Evolutionary conservation across 2,888 invertebrate species (phyloP).

Genomic region (Platycheirus rosarum): DNA sequence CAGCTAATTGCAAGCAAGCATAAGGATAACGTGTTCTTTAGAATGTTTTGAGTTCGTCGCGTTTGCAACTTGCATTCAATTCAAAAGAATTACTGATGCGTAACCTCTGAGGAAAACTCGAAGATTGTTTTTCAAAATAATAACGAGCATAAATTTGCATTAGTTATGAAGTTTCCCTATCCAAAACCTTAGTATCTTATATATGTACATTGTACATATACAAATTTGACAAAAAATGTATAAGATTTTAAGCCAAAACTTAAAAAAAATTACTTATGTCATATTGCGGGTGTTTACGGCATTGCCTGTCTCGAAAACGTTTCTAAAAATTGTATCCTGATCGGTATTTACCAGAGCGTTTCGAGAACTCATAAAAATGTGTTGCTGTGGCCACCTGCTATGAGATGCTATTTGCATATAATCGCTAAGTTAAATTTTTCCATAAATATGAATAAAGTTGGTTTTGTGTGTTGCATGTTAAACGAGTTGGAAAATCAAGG

Average conservation of each 20-base stretch:
- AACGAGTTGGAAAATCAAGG: conserved; percentile 72
- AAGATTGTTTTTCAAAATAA: conserved; percentile 33
- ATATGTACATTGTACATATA: too few species aligned
- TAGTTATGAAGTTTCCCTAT: conserved; percentile 37
- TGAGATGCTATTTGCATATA: conserved; percentile 64
- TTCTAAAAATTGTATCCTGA: conserved; percentile 10
- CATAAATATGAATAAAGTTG: conserved; percentile 48
- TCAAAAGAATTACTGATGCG: conserved; percentile 29
- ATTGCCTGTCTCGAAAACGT: conserved; percentile 4
- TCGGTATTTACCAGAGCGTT: conserved; percentile 64
- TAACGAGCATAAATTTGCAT: conserved; percentile 67
- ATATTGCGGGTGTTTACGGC: conserved; percentile 31
- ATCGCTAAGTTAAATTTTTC: conserved; percentile 44
- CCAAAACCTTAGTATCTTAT: too few species aligned
- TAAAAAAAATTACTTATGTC: not conserved
- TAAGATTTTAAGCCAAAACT: too few species aligned
- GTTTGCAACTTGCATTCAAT: conserved; percentile 19
- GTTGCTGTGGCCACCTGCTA: conserved; percentile 60
- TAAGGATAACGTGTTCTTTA: conserved; percentile 38
- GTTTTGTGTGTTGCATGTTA: conserved; percentile 59
- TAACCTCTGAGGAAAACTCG: conserved; percentile 25
- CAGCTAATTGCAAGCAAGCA: conserved; percentile 45
- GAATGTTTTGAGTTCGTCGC: conserved; percentile 4
- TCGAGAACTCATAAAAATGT: conserved; percentile 66
- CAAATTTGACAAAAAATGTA: too few species aligned